Percentiles rank a stretch among this genome's conserved stretches.
Evolutionary conservation across 1,140 invertebrate genomes (phyloP).

Genomic region (Drosophila orosa): DNA sequence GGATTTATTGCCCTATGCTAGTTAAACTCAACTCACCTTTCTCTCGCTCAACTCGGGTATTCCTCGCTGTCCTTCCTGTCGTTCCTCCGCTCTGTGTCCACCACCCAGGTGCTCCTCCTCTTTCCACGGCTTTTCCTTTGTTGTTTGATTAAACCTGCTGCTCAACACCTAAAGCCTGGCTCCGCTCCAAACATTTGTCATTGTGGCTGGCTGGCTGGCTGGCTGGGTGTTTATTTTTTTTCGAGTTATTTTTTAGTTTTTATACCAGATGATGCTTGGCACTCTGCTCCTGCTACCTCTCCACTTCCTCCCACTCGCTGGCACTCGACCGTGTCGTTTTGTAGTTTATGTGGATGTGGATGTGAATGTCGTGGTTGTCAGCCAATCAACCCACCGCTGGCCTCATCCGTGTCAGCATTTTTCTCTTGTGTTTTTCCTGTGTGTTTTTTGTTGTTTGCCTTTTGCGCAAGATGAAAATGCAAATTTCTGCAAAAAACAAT

Average conservation of each 20-base stretch:
- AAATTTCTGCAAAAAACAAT: constrained; percentile 71
- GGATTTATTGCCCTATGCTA: constrained; percentile 17
- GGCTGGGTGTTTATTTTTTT: constrained; percentile 10
- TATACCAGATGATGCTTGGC: constrained; percentile 33
- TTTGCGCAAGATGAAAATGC: constrained; percentile 77
- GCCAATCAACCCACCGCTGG: constrained; percentile 63
- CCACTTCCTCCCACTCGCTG: constrained; percentile 38
- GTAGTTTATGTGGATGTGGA: constrained; percentile 41
- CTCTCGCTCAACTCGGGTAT: constrained; percentile 14
- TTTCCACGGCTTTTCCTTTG: constrained; percentile 5
- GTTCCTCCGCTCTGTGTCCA: neutral
- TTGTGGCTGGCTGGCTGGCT: constrained; percentile 27
- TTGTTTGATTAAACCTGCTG: constrained; percentile 50
- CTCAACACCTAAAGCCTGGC: constrained; percentile 55
- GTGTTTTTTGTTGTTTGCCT: constrained; percentile 27
- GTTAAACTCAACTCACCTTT: constrained; percentile 24
- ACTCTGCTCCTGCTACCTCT: constrained; percentile 14
- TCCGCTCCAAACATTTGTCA: constrained; percentile 54
- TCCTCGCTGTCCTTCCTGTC: constrained; percentile 22
- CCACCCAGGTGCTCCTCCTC: constrained; percentile 4
- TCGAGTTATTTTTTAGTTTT: constrained; percentile 5
- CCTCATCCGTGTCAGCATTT: constrained; percentile 68
- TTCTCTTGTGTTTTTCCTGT: constrained; percentile 20
- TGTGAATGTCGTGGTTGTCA: constrained; percentile 46
- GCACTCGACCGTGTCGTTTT: constrained; percentile 52